These are phyloP conservation scores for Telmatherina bonti DNA, from an alignment of 2,797 vertebrate genomes.

Conservation along the genomic window DNA sequence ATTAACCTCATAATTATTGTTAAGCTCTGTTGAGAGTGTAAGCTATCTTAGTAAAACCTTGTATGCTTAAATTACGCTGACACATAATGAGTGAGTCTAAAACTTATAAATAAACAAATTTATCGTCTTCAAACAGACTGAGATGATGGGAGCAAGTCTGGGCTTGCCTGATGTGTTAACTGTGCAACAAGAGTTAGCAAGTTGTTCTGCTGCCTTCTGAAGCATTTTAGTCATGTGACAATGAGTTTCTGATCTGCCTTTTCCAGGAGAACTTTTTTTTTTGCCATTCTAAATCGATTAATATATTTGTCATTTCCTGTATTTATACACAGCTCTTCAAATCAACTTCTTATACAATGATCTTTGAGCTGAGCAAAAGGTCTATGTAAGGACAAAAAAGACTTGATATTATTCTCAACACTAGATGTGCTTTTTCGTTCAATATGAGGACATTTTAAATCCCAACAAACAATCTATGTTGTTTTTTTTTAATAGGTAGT, in stretches of 20 bases:
- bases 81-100: slow-evolving; percentile 24
- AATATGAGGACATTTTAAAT: slow-evolving; percentile 3
- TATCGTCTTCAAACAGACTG: slow-evolving; percentile 52
- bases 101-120: slow-evolving; percentile 40
- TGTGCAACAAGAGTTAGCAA: slow-evolving; percentile 66
- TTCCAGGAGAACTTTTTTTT: slow-evolving; percentile 2
- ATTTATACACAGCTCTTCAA: not conserved
- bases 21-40: slow-evolving; percentile 4
- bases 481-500: slow-evolving; percentile 8
- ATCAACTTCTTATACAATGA: not conserved
- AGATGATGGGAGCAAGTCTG: slow-evolving; percentile 69
- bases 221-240: slow-evolving; percentile 44
- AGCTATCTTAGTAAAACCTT: slow-evolving; percentile 21
- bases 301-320: not conserved
- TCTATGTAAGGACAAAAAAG: not conserved
- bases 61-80: slow-evolving; percentile 39
- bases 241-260: slow-evolving; percentile 31
- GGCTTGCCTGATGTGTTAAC: slow-evolving; percentile 65
- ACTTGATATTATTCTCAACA: slow-evolving; percentile 14
- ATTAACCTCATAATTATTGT: not conserved
- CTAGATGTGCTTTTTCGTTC: slow-evolving; percentile 16
- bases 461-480: slow-evolving; percentile 16
- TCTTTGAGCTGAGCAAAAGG: not conserved
- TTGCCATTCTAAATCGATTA: not conserved
- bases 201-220: slow-evolving; percentile 51